Base-by-base conservation (phyloP, 2,113 vertebrate genomes). In the Urocolius indicus region DNA sequence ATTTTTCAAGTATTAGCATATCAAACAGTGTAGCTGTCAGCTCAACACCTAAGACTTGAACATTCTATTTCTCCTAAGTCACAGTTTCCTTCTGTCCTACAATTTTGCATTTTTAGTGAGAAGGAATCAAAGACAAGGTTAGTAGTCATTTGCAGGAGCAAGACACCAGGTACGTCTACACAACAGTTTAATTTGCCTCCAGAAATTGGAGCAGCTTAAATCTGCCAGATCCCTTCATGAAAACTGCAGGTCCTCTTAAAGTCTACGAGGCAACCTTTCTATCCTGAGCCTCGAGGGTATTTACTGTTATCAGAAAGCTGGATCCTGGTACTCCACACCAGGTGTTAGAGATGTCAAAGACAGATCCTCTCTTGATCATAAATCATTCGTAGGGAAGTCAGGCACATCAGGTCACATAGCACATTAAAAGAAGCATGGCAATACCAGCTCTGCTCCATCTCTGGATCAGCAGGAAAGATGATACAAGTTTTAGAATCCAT, bases 1-100 rank as follows among this genome's bases (percentile, higher is more conserved):
- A 96, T 94, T 96, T 92, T 86, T 90, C 55, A 86, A 86, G 76
- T 26, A 91, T 92, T 95, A 93, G 82, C 90, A 93, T 92, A 92
- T 88, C 90, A 94, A 93, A 83, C 75, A 94, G 86, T 4, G 2
- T 58, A 86, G 59, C 32, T 88, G 79, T 83, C 79, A 83, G 83
- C 83, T 49, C 30, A 57, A 79, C 46, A 9, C 38, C 38, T 29
- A 77, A 86, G 83, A 96, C 83, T 86, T 88, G 85, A 82, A 76
- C 55, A 34, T 58, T 78, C 84, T 57, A 27, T 82, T 89, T 92
- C 80, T 63, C 17, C 24, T n/a, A 80, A 65, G 65, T 52, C 82
- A 45, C 54, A 29, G 65, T 61, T 87, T 65, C 66, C 36, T 94
- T 91, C 86, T 83, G 62, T 66, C 59, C 27, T 80, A 18, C 76